phyloP scores from a whole-genome alignment of 2,888 invertebrate genomes.

The Mesorhabditis sp. region DNA sequence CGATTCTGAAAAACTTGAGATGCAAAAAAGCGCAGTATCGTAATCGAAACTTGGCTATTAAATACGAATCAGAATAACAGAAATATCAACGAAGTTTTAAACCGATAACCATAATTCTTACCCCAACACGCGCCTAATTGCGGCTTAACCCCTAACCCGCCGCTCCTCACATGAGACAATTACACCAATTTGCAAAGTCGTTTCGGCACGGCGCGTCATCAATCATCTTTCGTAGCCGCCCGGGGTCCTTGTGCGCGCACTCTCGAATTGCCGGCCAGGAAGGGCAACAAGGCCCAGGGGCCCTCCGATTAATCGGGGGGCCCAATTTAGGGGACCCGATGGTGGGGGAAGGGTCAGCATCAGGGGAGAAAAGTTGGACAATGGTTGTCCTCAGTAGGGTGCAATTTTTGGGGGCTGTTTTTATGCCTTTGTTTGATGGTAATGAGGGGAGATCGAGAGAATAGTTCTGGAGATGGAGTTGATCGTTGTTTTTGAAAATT shows the following conservation, averaged over 20 bases:
- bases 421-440: not conserved
- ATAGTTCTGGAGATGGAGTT: not conserved
- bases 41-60: too few species aligned
- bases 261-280: too few species aligned
- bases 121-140: too few species aligned
- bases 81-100: too few species aligned
- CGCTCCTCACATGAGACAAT: not conserved
- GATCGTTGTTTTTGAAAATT: not conserved
- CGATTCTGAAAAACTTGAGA: too few species aligned
- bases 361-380: not conserved
- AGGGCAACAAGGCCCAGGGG: too few species aligned
- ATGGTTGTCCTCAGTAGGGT: not conserved
- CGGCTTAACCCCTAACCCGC: too few species aligned
- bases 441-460: not conserved
- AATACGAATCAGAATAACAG: too few species aligned
- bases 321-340: not conserved
- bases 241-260: too few species aligned
- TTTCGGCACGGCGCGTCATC: not conserved
- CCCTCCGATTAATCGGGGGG: too few species aligned
- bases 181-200: constrained; percentile 6
- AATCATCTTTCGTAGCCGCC: not conserved
- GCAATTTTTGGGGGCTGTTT: not conserved
- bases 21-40: too few species aligned
- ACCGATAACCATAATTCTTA: too few species aligned
- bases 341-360: not conserved